Evolutionary conservation across 1,140 invertebrate genomes (phyloP), one percentile per base, ranked within the genome.

Genomic region (Drosophila tristis): DNA sequence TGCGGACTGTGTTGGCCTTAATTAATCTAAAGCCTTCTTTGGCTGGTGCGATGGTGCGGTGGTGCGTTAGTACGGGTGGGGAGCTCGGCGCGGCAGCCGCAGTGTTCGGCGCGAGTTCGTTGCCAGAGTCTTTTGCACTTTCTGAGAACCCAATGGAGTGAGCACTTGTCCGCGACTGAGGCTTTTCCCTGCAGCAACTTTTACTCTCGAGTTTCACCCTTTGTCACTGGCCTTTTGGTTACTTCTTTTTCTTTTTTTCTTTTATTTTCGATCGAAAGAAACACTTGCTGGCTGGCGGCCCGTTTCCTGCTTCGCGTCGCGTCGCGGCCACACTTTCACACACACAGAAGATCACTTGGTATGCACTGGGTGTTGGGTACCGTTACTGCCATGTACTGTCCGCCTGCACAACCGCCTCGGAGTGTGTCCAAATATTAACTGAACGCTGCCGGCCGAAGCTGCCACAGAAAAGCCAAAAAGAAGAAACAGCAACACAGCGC

Each of bases 351-450:
- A 56, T 20, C 71, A 74, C 61, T 58, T 54, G 45, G 74, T 57
- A 68, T 65, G 65, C 65, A 68, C 65, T 65, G 44, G 50, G 65
- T 49, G 65, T 68, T 31, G n/a, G 13, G 50, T 87, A 80, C 73
- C 67, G 65, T 78, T 73, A 80, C 61, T 57, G 29, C 55, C 25
- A 7, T 51, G 62, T 64, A 43, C 31, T 56, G 45, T 70, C 66
- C 66, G 66, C 68, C 56, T 64, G 70, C 73, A 74, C 79, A 82
- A 91, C 81, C 90, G 70, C 44, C 68, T 67, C 85, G 81, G 77
- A 72, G 73, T 78, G 72, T 87, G 81, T 86, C 85, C 90, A 84
- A 80, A 85, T 78, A 84, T 80, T 86, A 80, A 91, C 90, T 91
- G 90, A 91, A 79, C 65, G 65, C 72, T 62, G 73, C 74, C 68